phyloP scores from a whole-genome alignment of 2,797 vertebrate genomes.

The Amazona finschi region DNA sequence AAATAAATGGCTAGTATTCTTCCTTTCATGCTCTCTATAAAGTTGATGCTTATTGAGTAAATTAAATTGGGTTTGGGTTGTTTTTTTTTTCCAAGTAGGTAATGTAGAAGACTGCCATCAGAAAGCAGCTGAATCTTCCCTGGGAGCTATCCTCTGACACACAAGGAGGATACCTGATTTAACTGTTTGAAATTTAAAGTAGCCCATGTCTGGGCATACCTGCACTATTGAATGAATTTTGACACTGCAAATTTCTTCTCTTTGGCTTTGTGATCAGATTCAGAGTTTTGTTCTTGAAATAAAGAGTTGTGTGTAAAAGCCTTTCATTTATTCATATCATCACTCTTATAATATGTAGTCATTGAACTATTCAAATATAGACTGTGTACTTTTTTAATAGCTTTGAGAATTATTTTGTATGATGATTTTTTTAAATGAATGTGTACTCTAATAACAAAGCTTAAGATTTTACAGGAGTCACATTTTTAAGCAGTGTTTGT shows the following conservation, averaged over 20 bases:
- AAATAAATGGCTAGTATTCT: slow-evolving; percentile 2
- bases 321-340: slow-evolving; percentile 41
- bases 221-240: slow-evolving; percentile 11
- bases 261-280: slow-evolving; percentile 44
- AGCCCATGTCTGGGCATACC: not conserved
- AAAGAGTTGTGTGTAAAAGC: slow-evolving; percentile 53
- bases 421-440: slow-evolving; percentile 78
- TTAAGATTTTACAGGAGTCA: slow-evolving; percentile 77
- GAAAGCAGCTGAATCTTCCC: not conserved
- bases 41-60: not conserved
- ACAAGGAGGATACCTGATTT: slow-evolving; percentile 19
- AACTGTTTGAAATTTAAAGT: slow-evolving; percentile 35
- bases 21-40: not conserved
- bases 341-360: slow-evolving; percentile 54
- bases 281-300: slow-evolving; percentile 43
- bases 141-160: not conserved
- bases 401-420: slow-evolving; percentile 79
- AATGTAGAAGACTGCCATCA: not conserved
- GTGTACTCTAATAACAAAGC: slow-evolving; percentile 75
- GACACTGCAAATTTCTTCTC: slow-evolving; percentile 29
- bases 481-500: slow-evolving; percentile 84
- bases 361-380: slow-evolving; percentile 67
- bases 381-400: slow-evolving; percentile 81
- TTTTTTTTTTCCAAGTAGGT: not conserved
- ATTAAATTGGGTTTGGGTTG: not conserved